Conservation (phyloP, 2,888 invertebrate species). For the Epicampocera succincta region DNA sequence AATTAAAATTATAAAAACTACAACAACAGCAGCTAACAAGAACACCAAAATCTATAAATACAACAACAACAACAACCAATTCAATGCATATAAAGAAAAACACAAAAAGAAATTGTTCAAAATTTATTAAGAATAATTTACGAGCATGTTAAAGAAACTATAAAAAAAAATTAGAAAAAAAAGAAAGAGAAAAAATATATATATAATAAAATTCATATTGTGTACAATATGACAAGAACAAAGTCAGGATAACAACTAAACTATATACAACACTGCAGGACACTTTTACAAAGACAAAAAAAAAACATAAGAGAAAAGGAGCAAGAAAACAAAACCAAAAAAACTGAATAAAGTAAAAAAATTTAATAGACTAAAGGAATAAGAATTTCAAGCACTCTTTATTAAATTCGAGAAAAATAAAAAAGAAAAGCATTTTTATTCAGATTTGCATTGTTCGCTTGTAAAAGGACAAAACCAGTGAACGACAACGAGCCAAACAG, state of each 20-base stretch:
- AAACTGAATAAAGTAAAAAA: background rate
- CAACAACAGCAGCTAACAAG: conserved; percentile 29
- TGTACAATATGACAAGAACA: conserved; percentile 54
- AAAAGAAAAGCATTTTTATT: conserved; percentile 2
- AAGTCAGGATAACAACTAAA: conserved; percentile 48
- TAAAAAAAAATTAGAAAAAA: too few relatives aligned
- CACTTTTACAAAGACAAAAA: background rate
- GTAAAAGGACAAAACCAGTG: background rate
- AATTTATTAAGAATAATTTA: conserved; percentile 47
- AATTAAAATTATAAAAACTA: conserved; percentile 59
- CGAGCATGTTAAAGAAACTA: conserved; percentile 14
- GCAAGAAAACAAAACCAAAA: too few relatives aligned
- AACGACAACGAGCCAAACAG: background rate
- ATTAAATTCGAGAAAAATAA: conserved; percentile 41
- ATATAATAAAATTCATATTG: conserved; percentile 37
- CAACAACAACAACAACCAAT: conserved; percentile 8
- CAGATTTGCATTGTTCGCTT: conserved; percentile 3
- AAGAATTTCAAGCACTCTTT: conserved; percentile 41
- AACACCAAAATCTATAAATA: conserved; percentile 33
- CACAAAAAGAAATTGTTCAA: conserved; percentile 15
- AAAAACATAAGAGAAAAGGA: too few relatives aligned
- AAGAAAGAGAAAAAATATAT: too few relatives aligned
- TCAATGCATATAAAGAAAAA: conserved; percentile 22
- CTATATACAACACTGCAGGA: conserved; percentile 44
- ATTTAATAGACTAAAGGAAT: conserved; percentile 45